phyloP scores from a whole-genome alignment of 2,113 vertebrate species.

The Datnioides undecimradiatus region DNA sequence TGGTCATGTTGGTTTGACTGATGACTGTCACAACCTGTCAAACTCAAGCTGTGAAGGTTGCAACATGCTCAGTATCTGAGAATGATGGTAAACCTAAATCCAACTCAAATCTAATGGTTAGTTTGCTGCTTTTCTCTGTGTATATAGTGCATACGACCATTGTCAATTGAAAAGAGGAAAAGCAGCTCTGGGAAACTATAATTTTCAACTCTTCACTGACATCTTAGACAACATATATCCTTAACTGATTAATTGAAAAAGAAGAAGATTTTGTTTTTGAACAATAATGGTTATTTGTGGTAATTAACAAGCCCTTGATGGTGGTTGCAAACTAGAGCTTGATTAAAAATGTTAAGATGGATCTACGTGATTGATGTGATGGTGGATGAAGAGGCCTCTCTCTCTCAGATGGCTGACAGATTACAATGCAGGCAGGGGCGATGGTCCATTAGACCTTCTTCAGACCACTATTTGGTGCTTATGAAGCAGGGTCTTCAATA shows the following conservation, averaged over 20 bases:
- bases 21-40: slow-evolving; percentile 8
- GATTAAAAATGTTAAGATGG: slow-evolving; percentile 26
- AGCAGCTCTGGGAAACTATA: no score
- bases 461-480: slow-evolving; percentile 53
- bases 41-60: not conserved
- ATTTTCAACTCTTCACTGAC: not conserved
- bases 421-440: slow-evolving; percentile 37
- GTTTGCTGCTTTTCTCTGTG: not conserved
- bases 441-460: slow-evolving; percentile 58
- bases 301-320: not conserved
- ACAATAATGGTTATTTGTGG: not conserved
- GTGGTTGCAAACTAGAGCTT: not conserved
- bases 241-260: not conserved
- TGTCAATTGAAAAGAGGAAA: not conserved
- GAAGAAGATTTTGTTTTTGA: not conserved
- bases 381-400: slow-evolving; percentile 41
- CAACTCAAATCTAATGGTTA: no score
- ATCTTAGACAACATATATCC: not conserved
- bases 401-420: slow-evolving; percentile 36
- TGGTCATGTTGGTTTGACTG: not conserved
- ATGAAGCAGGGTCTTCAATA: slow-evolving; percentile 75
- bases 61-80: not conserved
- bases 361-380: slow-evolving; percentile 24
- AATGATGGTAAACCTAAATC: not conserved
- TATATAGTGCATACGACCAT: no score